Evolutionary conservation across 2,797 vertebrate genomes (phyloP).

Genomic region (Eospalax fontanierii): DNA sequence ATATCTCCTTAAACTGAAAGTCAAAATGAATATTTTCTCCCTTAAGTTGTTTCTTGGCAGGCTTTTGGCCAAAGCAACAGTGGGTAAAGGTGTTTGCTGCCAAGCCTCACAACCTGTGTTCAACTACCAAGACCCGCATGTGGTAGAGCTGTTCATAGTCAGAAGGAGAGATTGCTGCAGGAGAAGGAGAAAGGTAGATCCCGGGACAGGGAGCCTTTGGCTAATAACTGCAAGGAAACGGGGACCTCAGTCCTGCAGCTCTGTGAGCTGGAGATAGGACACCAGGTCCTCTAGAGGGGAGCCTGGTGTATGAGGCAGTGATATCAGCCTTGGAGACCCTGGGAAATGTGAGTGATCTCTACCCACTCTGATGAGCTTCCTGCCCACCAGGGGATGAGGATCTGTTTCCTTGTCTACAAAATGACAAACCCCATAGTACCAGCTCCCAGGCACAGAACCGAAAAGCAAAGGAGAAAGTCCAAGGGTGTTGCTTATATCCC

Average conservation of each 20-base stretch:
- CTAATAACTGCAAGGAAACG: not conserved
- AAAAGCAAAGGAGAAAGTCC: not conserved
- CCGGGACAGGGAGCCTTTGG: not conserved
- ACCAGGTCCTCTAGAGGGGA: not conserved
- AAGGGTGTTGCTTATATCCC: not conserved
- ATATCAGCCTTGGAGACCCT: not conserved
- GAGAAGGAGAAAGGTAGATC: not conserved
- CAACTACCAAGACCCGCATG: not conserved
- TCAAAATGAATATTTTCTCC: not conserved
- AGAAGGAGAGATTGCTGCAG: too few relatives aligned
- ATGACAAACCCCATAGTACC: not conserved
- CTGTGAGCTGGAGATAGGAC: not conserved
- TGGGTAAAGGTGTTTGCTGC: not conserved
- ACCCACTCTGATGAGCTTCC: not conserved
- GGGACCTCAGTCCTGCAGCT: too few relatives aligned
- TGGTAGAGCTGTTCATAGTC: too few relatives aligned
- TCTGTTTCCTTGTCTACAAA: too few relatives aligned
- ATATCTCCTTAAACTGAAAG: too few relatives aligned
- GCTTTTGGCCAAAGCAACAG: not conserved
- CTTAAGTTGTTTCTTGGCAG: not conserved
- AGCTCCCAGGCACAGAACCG: not conserved
- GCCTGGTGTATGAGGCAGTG: not conserved
- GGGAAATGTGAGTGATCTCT: not conserved
- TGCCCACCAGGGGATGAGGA: not conserved
- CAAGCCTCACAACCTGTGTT: not conserved